phyloP scores from a whole-genome alignment of 2,113 vertebrate genomes.

The Baryphthengus martii region DNA sequence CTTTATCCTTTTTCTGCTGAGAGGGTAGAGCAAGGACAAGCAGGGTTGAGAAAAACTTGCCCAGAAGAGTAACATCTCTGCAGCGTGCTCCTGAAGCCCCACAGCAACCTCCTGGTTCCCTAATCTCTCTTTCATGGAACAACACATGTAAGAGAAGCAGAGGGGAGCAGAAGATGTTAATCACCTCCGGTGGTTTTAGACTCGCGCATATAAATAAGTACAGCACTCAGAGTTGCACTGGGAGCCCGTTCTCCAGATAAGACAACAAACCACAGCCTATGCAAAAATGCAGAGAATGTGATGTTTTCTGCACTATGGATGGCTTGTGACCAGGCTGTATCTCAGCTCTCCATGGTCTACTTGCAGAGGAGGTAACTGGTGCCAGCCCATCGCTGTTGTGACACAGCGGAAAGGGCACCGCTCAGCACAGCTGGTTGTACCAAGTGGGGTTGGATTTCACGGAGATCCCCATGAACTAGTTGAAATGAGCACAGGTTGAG shows the following conservation, averaged over 20 bases:
- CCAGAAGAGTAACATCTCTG: neutral
- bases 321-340: neutral
- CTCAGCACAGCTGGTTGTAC: neutral
- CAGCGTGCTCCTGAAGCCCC: neutral
- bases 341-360: neutral
- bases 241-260: neutral
- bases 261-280: neutral
- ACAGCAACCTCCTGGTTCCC: neutral
- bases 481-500: neutral
- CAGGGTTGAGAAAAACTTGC: neutral
- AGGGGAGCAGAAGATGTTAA: neutral
- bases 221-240: accelerated
- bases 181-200: neutral
- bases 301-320: accelerated
- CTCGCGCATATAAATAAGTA: accelerated
- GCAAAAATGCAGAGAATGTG: neutral
- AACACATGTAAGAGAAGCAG: accelerated
- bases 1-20: neutral
- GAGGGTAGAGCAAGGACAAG: neutral
- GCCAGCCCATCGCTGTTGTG: neutral
- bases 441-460: accelerated
- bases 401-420: neutral
- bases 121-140: accelerated
- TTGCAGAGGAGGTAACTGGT: neutral
- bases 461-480: neutral